Evolutionary conservation across 2,113 vertebrate genomes (phyloP), one percentile per base, ranked within the genome.

Genomic region (Elachura formosa): DNA sequence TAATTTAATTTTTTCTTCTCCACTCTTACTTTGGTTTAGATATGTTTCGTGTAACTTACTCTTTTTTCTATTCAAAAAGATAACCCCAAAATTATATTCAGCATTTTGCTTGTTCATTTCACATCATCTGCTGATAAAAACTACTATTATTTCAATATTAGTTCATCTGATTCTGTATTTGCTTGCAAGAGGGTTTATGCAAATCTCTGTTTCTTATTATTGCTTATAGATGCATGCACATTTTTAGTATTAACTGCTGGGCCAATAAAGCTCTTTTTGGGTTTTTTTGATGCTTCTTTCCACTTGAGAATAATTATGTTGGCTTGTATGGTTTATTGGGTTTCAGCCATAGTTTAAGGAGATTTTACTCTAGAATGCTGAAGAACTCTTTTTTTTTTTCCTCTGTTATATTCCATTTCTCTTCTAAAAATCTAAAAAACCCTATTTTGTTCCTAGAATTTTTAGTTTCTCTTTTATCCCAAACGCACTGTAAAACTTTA

Each of bases 391-490:
- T 82, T 34, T n/a, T 63, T 76, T 48, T n/a, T 63, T 76, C 43
- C 33, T 61, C 28, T 34, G 24, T 62, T 75, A 12, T 6, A 41
- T 43, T 71, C 33, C 2, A 0, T 84, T 91, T 91, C 6, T 78
- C 29, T 52, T 78, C 11, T 84, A 54, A 76, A 91, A 92, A 38
- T 66, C 24, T n/a, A 61, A 2, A 31, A n/a, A 58, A 26, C 21
- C 52, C 45, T 31, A 41, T 84, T 89, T 89, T 84, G 10, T 51
- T 84, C 55, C 58, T 46, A 75, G 45, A 36, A 49, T 61, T 89
- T 77, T 75, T 64, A 38, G 59, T 52, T 93, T 83, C 33, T 89
- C 48, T 75, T 92, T 78, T 82, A 46, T 84, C 41, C 22, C 24
- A 79, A 58, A 28, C 23, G 41, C 54, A 29, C 33, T 62, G 29